Conservation (phyloP, 2,113 vertebrate genomes). For the Sorex araneus region DNA sequence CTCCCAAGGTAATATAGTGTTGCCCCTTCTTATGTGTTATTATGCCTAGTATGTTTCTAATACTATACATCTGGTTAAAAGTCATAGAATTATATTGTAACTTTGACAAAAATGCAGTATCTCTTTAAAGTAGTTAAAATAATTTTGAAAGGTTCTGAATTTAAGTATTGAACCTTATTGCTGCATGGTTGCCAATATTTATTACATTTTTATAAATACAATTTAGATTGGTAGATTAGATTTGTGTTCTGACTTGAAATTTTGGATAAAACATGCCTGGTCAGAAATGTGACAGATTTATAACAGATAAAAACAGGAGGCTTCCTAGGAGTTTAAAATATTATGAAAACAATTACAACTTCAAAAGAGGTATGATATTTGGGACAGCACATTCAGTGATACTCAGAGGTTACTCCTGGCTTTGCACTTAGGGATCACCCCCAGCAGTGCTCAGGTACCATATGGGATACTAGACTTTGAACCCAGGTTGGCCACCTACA, state of each 20-base stretch:
- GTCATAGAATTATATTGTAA: background rate
- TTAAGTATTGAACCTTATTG: background rate
- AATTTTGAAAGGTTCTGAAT: background rate
- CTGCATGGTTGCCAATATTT: background rate
- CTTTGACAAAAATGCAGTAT: background rate
- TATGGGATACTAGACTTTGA: too few species aligned
- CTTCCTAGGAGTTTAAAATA: background rate
- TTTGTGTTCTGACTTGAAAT: background rate
- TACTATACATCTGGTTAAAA: background rate
- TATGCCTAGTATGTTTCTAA: background rate
- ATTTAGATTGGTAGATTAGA: background rate
- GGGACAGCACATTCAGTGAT: too few species aligned
- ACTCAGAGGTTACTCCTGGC: too few species aligned
- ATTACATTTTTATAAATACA: background rate
- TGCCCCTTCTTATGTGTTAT: background rate
- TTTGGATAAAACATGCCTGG: background rate
- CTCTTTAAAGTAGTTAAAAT: background rate
- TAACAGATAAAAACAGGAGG: background rate
- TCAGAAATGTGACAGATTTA: background rate
- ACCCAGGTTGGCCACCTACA: too few species aligned
- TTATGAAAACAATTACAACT: background rate
- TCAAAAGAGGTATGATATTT: background rate
- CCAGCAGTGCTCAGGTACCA: too few species aligned
- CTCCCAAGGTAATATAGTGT: conserved; percentile 20
- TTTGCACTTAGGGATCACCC: too few species aligned